phyloP scores from a whole-genome alignment of 2,113 vertebrate genomes.

The Crotalus helleri region DNA sequence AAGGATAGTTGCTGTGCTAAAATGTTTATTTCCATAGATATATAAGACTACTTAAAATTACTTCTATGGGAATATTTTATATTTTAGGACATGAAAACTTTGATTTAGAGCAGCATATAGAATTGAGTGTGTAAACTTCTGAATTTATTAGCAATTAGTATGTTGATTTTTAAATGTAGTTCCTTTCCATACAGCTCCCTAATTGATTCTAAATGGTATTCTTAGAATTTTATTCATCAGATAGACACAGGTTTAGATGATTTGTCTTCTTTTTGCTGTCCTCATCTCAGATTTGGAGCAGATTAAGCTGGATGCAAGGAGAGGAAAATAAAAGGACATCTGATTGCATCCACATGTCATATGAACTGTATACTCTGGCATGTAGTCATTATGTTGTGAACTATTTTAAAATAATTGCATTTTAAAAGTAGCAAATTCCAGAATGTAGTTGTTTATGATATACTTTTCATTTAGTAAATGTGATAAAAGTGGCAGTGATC shows the following conservation, averaged over 20 bases:
- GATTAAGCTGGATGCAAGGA: neutral
- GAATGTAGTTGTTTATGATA: neutral
- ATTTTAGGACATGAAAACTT: neutral
- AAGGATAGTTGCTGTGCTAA: neutral
- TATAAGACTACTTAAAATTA: neutral
- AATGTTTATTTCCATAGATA: neutral
- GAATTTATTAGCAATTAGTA: neutral
- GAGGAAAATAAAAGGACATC: neutral
- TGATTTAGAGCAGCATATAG: neutral
- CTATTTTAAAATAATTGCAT: neutral
- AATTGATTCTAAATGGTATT: neutral
- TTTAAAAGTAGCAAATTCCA: neutral
- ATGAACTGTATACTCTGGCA: neutral
- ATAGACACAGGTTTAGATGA: neutral
- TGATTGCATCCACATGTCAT: neutral
- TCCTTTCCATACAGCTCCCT: neutral
- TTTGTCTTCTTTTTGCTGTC: neutral
- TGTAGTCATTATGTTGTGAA: neutral
- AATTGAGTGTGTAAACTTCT: neutral
- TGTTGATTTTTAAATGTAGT: neutral
- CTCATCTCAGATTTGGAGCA: neutral
- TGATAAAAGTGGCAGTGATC: neutral
- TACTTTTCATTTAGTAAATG: neutral
- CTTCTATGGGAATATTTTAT: neutral
- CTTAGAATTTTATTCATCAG: neutral